Evolutionary conservation across 2,113 vertebrate genomes (phyloP).

Genomic region (Plectropomus leopardus): DNA sequence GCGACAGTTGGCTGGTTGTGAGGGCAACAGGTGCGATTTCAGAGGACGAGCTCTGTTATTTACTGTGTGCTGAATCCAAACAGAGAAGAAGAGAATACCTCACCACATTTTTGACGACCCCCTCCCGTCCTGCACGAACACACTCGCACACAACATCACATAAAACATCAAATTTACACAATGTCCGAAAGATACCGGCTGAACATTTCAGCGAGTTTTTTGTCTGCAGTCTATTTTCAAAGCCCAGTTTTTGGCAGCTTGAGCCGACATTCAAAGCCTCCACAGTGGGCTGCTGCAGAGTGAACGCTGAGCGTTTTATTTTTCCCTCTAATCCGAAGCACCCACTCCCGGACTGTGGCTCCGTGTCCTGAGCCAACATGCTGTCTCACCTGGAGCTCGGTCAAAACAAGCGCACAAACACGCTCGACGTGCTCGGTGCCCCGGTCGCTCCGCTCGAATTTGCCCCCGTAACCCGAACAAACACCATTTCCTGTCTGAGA

Average conservation of each 20-base stretch:
- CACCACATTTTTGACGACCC: too few relatives aligned
- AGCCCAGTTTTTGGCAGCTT: constrained; percentile 5
- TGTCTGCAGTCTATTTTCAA: constrained; percentile 8
- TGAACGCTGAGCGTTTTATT: not conserved
- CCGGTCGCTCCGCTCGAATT: not conserved
- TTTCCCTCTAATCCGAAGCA: constrained; percentile 37
- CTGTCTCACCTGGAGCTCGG: constrained; percentile 5
- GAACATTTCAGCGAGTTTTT: not conserved
- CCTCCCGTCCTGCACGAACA: not conserved
- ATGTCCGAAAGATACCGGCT: not conserved
- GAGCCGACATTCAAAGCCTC: constrained; percentile 22
- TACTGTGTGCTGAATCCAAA: too few relatives aligned
- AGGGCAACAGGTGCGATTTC: too few relatives aligned
- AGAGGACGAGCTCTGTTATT: too few relatives aligned
- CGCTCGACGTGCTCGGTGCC: not conserved
- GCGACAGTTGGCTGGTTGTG: too few relatives aligned
- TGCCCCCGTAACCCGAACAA: not conserved
- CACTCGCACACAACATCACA: not conserved
- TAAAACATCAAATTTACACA: not conserved
- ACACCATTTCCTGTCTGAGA: not conserved
- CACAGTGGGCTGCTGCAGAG: not conserved
- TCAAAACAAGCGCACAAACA: not conserved
- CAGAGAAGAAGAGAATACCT: too few relatives aligned
- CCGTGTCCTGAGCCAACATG: not conserved
- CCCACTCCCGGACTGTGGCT: constrained; percentile 1